These are phyloP conservation scores for Charaxes varanes DNA, from an alignment of 1,140 invertebrate species.

Conservation along the genomic window DNA sequence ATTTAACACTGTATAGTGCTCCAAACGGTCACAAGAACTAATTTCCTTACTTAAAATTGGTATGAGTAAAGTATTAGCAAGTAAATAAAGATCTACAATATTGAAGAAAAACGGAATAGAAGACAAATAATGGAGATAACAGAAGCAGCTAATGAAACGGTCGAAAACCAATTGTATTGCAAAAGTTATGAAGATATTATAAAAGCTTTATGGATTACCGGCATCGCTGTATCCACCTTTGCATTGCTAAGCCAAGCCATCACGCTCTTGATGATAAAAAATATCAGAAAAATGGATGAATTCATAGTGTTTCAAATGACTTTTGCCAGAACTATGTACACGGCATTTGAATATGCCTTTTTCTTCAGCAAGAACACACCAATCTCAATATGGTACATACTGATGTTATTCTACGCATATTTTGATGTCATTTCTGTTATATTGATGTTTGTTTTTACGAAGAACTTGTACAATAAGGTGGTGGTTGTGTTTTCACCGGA, in stretches of 20 bases:
- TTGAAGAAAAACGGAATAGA: too few species aligned
- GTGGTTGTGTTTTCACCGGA: conserved; percentile 31
- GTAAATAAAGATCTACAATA: too few species aligned
- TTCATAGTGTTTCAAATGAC: conserved; percentile 35
- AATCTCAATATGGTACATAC: too few species aligned
- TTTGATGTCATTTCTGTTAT: conserved; percentile 29
- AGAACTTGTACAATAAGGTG: conserved; percentile 41
- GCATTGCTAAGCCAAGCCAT: conserved; percentile 23
- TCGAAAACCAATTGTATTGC: too few species aligned
- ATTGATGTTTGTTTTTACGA: conserved; percentile 45
- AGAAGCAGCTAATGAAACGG: too few species aligned
- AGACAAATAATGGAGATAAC: too few species aligned
- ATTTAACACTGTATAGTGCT: too few species aligned
- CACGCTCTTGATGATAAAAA: conserved; percentile 22
- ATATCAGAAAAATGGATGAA: conserved; percentile 40
- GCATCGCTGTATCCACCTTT: conserved; percentile 24
- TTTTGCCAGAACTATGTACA: conserved; percentile 30
- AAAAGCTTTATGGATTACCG: conserved; percentile 21
- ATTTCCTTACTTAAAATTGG: too few species aligned
- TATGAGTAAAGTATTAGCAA: too few species aligned
- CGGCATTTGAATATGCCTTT: conserved; percentile 24
- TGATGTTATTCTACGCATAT: conserved; percentile 28
- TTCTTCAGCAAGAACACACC: conserved; percentile 20
- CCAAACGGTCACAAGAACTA: too few species aligned
- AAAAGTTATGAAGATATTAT: conserved; percentile 6